phyloP scores from a whole-genome alignment of 2,888 invertebrate genomes.

The Leptopilina syphax region DNA sequence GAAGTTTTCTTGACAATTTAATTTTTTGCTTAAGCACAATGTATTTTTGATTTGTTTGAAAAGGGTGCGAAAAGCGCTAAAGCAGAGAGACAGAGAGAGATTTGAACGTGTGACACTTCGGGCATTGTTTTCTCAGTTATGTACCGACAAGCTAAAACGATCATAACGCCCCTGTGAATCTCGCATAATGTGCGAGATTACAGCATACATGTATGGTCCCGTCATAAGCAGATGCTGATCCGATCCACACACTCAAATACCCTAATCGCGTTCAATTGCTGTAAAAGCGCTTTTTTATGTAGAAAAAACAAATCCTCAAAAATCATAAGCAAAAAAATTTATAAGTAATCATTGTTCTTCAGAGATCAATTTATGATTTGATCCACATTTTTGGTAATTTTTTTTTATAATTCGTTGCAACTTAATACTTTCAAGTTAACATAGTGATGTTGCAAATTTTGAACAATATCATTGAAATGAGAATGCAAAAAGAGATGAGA shows the following conservation, averaged over 20 bases:
- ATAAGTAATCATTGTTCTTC: too few species aligned
- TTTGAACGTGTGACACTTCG: constrained; percentile 26
- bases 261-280: constrained; percentile 74
- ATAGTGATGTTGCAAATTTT: too few species aligned
- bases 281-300: constrained; percentile 68
- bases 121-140: constrained; percentile 54
- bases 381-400: too few species aligned
- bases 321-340: not conserved
- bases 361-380: too few species aligned
- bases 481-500: too few species aligned
- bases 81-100: not conserved
- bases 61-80: not conserved
- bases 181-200: constrained; percentile 50
- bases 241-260: constrained; percentile 61
- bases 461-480: too few species aligned
- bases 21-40: not conserved
- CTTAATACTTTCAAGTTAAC: too few species aligned
- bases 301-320: not conserved
- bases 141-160: constrained; percentile 52
- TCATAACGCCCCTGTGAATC: constrained; percentile 53
- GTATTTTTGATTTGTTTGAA: not conserved
- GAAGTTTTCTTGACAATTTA: too few species aligned
- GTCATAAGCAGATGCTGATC: constrained; percentile 75
- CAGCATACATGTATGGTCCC: constrained; percentile 56
- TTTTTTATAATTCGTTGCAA: too few species aligned